Base-by-base conservation (phyloP, 2,888 invertebrate genomes). In the Papilio protenor region DNA sequence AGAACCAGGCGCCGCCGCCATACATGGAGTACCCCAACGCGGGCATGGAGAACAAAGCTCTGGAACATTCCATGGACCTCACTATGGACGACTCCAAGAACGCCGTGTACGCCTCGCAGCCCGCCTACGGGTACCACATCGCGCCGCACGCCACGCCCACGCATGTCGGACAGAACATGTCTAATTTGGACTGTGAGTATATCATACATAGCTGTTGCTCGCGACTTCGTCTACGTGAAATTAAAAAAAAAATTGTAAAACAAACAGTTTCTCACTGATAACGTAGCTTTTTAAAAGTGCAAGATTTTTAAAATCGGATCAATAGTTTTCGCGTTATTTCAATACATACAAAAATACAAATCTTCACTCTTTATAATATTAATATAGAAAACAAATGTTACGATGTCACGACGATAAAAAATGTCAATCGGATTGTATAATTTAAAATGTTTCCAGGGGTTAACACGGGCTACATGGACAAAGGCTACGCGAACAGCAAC, bases 401-500 rank as follows among this genome's bases (percentile, higher is more conserved):
- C 21, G 1, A 59, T 59, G 27, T 27, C 23, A 8, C 14, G 21
- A 21, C 1, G 23, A 18, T 47, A 71, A 23, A 49, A 57, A 10
- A 16, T 55, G 16, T 33, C 21, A 16, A 6, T 1, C 21, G 21
- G 12, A 1, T 55, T 57, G 5, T 55, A 52, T 10, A 61, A 71
- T 49, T 21, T 71, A 47, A 59, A 23, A 21, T 45, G 18, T 73
- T 47, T 91, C 16, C 91, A 97, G 97, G 97, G 96, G 96, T 97
- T 81, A 98, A 98, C 92, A 97, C 98, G 97, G 97, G 97, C 81
- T 98, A 98, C 94, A 96, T 98, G 94, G 98, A 98, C 90, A 98
- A 98, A 92, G 98, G 98, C 90, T 98, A 98, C 92, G 97, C 98
- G 79, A 98, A 98, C 90, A 98, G 98, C 79, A 98, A 98, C 94